Percentiles rank a stretch among this genome's conserved stretches.
Evolutionary conservation across 2,113 vertebrate species (phyloP).

Genomic region (Epinephelus moara): DNA sequence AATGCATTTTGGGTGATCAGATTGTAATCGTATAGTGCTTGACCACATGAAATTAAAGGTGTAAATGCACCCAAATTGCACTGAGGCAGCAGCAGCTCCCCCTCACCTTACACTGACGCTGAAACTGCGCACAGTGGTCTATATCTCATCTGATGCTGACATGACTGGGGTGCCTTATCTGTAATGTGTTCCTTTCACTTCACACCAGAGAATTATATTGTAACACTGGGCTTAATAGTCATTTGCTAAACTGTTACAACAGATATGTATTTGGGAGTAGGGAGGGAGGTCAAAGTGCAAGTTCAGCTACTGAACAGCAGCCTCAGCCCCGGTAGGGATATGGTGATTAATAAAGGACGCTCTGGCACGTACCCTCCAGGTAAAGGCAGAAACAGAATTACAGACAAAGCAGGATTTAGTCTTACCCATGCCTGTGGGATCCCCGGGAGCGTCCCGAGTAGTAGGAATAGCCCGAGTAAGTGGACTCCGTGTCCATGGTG

Average conservation of each 20-base stretch:
- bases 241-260: not conserved
- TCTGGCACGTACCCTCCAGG: not conserved
- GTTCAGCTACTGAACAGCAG: not conserved
- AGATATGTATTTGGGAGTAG: not conserved
- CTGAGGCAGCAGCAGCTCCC: too few species aligned
- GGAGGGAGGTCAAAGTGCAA: not conserved
- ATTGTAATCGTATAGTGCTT: too few species aligned
- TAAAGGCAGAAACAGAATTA: not conserved
- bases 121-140: too few species aligned
- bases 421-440: conserved; percentile 94
- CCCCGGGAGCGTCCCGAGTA: conserved; percentile 95
- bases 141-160: too few species aligned
- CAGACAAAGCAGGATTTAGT: not conserved
- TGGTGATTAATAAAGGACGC: not conserved
- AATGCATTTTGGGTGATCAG: too few species aligned
- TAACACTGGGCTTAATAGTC: too few species aligned
- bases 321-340: not conserved
- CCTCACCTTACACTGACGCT: too few species aligned
- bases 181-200: too few species aligned
- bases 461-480: conserved; percentile 96
- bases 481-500: conserved; percentile 97
- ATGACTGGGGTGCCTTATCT: too few species aligned
- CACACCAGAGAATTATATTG: too few species aligned
- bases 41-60: too few species aligned
- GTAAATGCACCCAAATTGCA: too few species aligned